phyloP scores from a whole-genome alignment of 1,140 invertebrate genomes.

The Bombus affinis region DNA sequence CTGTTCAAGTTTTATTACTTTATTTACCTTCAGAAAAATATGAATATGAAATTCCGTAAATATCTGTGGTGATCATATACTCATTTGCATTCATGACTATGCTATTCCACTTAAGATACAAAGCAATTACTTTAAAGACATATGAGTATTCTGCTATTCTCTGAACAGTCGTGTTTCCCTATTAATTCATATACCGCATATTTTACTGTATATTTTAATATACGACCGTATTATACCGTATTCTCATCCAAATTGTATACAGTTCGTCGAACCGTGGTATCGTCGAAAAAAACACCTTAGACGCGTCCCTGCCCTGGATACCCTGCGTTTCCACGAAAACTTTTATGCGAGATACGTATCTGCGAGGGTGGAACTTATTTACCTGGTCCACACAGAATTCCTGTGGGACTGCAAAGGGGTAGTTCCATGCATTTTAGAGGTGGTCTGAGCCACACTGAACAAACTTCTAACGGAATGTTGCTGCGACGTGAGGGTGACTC shows the following conservation, averaged over 20 bases:
- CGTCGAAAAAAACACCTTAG: background rate
- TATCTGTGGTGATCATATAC: no score
- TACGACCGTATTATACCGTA: background rate
- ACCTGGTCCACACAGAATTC: slow-evolving; percentile 33
- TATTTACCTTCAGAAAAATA: no score
- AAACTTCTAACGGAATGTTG: slow-evolving; percentile 35
- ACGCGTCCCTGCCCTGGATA: background rate
- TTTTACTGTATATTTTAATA: no score
- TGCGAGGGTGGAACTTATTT: slow-evolving; percentile 37
- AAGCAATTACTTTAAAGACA: no score
- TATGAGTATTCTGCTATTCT: no score
- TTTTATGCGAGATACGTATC: slow-evolving; percentile 32
- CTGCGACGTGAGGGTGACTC: background rate
- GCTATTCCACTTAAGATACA: no score
- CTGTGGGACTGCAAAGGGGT: slow-evolving; percentile 32
- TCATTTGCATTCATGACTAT: no score
- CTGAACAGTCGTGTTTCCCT: no score
- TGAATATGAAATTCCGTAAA: no score
- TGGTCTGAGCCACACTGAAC: background rate
- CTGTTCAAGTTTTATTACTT: no score
- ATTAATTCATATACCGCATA: no score
- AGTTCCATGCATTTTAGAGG: slow-evolving; percentile 47
- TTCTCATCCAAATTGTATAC: background rate
- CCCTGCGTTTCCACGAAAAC: background rate
- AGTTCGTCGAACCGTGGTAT: background rate